Evolutionary conservation across 2,888 invertebrate genomes (phyloP).

Genomic region (Syrista parreyssii): DNA sequence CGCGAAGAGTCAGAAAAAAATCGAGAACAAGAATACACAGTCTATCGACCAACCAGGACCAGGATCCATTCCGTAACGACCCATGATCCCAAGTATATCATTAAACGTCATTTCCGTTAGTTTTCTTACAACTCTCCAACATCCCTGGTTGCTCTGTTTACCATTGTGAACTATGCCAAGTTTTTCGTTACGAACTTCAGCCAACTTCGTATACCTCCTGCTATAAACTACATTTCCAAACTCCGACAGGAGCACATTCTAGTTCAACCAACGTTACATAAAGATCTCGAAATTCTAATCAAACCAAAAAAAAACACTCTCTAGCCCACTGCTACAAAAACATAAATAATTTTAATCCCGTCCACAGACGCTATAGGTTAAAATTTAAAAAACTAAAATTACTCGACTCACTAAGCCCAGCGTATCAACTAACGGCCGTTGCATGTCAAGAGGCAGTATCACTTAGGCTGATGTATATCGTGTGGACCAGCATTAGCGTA

Average conservation of each 20-base stretch:
- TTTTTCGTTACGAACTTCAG: background rate
- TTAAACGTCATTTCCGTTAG: background rate
- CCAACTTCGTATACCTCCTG: background rate
- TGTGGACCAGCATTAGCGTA: slow-evolving; percentile 11
- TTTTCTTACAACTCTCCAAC: background rate
- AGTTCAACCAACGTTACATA: background rate
- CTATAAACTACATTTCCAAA: background rate
- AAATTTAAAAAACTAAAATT: background rate
- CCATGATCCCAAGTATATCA: background rate
- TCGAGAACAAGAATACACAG: background rate
- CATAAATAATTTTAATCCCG: background rate
- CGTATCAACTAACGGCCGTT: background rate
- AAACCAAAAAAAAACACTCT: background rate
- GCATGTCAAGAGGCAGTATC: slow-evolving; percentile 21
- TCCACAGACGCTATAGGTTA: background rate
- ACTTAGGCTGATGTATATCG: slow-evolving; percentile 17
- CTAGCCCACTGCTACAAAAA: background rate
- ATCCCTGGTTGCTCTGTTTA: no score
- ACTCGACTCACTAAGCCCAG: background rate
- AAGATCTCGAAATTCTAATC: background rate
- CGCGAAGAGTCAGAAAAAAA: background rate
- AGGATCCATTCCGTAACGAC: background rate
- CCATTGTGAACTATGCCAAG: background rate
- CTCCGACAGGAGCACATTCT: background rate
- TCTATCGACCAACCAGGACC: background rate